Conservation (phyloP, 1,140 invertebrate species). For the Anoplophora glabripennis region DNA sequence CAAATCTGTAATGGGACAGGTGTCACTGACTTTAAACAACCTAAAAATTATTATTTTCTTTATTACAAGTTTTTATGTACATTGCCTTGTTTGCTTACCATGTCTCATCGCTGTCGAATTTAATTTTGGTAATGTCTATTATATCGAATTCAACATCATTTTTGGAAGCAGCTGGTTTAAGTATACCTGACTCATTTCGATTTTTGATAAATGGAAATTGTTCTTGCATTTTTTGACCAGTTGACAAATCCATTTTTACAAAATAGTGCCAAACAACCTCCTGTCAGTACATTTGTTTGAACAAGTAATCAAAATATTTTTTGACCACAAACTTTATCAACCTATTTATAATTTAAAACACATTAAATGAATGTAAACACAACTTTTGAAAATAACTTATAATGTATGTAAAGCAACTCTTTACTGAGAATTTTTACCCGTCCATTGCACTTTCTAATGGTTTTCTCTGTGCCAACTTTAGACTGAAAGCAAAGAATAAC, state of each 20-base stretch:
- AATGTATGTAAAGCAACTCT: constrained; percentile 7
- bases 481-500: background rate
- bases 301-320: constrained; percentile 3
- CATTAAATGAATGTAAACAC: background rate
- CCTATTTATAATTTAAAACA: constrained; percentile 11
- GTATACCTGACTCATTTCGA: constrained; percentile 3
- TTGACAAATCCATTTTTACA: constrained; percentile 38
- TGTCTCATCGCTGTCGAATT: constrained; percentile 43
- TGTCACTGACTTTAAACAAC: constrained; percentile 6
- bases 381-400: constrained; percentile 1
- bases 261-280: constrained; percentile 11
- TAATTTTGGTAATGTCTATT: constrained; percentile 38
- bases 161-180: background rate
- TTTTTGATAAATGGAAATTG: constrained; percentile 2
- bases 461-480: background rate
- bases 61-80: background rate
- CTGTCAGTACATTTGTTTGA: constrained; percentile 20
- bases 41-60: constrained; percentile 1
- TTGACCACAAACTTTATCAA: constrained; percentile 3
- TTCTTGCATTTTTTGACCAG: constrained; percentile 20
- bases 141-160: constrained; percentile 30
- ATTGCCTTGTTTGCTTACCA: constrained; percentile 35
- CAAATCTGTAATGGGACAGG: constrained; percentile 14
- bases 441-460: constrained; percentile 28
- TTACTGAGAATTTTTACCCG: constrained; percentile 22